Percentiles rank a stretch among this genome's conserved stretches.
phyloP scores from a whole-genome alignment of 2,888 invertebrate genomes.

The Polymixis flavicincta region DNA sequence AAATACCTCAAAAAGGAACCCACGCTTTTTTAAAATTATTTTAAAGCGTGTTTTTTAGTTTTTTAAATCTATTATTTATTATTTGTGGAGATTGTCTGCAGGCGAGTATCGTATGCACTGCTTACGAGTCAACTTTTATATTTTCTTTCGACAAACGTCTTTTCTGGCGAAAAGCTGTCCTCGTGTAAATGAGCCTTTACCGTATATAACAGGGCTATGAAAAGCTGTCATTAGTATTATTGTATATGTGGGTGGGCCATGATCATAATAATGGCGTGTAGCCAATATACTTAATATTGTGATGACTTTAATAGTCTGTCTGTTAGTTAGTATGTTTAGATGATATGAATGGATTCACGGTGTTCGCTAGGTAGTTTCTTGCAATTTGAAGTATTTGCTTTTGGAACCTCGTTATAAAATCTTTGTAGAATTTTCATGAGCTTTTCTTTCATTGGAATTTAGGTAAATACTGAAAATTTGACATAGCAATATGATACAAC shows the following conservation, averaged over 20 bases:
- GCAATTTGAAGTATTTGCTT: background rate
- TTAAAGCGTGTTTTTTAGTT: too few relatives aligned
- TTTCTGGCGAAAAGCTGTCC: background rate
- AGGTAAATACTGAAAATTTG: background rate
- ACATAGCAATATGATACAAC: background rate
- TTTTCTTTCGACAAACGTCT: background rate
- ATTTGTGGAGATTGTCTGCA: too few relatives aligned
- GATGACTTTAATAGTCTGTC: slow-evolving; percentile 20
- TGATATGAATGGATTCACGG: background rate
- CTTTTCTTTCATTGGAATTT: background rate
- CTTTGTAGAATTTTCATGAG: background rate
- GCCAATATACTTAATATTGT: slow-evolving; percentile 13
- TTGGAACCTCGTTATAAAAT: background rate
- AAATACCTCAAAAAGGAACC: too few relatives aligned
- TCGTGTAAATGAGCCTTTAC: slow-evolving; percentile 4
- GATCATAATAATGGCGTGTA: background rate
- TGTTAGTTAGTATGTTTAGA: background rate
- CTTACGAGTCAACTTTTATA: too few relatives aligned
- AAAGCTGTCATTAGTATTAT: slow-evolving; percentile 20
- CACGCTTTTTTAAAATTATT: too few relatives aligned
- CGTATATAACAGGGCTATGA: slow-evolving; percentile 27
- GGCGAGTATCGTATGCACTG: too few relatives aligned
- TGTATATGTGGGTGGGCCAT: slow-evolving; percentile 30
- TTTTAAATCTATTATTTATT: too few relatives aligned
- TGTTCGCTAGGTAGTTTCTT: background rate